A percentile compares a stretch with the other conserved stretches of the same genome.
Evolutionary conservation across 2,797 vertebrate species (phyloP).

Genomic region (Semotilus atromaculatus): DNA sequence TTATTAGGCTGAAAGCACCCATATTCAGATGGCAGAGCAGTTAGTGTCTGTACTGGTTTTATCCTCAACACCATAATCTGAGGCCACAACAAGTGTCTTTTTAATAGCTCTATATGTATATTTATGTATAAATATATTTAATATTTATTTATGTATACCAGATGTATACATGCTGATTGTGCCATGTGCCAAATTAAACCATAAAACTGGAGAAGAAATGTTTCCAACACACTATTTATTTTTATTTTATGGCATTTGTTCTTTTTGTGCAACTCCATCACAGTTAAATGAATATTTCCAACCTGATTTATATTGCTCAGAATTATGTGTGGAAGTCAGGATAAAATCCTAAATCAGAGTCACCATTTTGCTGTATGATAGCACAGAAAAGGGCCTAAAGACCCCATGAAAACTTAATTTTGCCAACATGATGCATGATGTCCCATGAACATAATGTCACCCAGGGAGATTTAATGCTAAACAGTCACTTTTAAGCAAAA

Average conservation of each 20-base stretch:
- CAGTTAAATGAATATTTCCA: neutral
- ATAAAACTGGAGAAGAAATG: conserved; percentile 80
- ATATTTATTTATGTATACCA: conserved; percentile 90
- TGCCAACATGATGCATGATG: neutral
- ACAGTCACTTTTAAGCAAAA: neutral
- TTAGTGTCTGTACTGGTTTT: conserved; percentile 66
- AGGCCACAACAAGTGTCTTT: conserved; percentile 75
- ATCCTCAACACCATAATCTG: conserved; percentile 67
- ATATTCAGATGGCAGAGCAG: conserved; percentile 58
- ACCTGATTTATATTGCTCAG: neutral
- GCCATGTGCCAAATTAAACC: conserved; percentile 89
- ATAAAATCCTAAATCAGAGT: neutral
- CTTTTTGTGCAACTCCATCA: neutral
- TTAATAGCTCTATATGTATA: conserved; percentile 86
- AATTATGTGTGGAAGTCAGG: neutral
- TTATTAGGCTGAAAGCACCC: conserved; percentile 63
- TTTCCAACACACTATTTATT: conserved; percentile 73
- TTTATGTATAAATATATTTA: conserved; percentile 88
- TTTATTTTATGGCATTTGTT: conserved; percentile 65
- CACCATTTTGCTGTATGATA: neutral
- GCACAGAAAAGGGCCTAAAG: neutral
- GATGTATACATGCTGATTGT: conserved; percentile 88
- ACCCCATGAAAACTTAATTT: neutral
- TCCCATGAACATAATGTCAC: neutral
- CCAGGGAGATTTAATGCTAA: neutral